Evolutionary conservation across 2,797 vertebrate genomes (phyloP), one percentile per base, ranked within the genome.

Genomic region (Catostomus latipinnis): DNA sequence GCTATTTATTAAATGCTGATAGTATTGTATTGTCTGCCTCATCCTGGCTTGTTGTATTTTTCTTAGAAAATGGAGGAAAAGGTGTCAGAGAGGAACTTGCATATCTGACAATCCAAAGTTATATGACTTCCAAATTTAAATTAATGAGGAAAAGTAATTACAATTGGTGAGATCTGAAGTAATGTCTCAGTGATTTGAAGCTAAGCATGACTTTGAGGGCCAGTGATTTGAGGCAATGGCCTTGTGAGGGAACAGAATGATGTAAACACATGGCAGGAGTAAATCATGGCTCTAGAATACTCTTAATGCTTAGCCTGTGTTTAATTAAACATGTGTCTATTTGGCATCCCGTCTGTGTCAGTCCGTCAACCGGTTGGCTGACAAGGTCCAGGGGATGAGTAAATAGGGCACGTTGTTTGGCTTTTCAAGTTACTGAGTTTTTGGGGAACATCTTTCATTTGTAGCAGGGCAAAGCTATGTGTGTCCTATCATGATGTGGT

Each of bases 351-450:
- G 57, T 70, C 50, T 61, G 52, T 63, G 43, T 50, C 49, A 62
- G 5, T 50, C 56, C 4, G 0, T 74, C 14, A 0, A 7, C 49
- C 50, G 52, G 5, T 50, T 66, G 50, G 13, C 43, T 10, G 5
- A 56, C 14, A 70, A 50, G 74, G 60, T 81, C 53, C 58, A 46
- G 49, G 1, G n/a, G 66, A 57, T 43, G 46, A 76, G 13, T 71
- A 65, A 34, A 76, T 16, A 8, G 13, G 7, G 7, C 10, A 4
- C 43, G 60, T n/a, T 49, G 72, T 9, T 63, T 76, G 67, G 14
- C 58, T 52, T 66, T 43, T 71, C 53, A 58, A 45, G 43, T 14
- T 46, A 12, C 13, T 13, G 18, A 34, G 61, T 8, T 50, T 74
- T 8, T 2, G 22, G 45, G 14, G 53, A 18, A 14, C 18, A 50